Evolutionary conservation across 2,797 vertebrate genomes (phyloP).

Genomic region (Macrochelys suwanniensis): DNA sequence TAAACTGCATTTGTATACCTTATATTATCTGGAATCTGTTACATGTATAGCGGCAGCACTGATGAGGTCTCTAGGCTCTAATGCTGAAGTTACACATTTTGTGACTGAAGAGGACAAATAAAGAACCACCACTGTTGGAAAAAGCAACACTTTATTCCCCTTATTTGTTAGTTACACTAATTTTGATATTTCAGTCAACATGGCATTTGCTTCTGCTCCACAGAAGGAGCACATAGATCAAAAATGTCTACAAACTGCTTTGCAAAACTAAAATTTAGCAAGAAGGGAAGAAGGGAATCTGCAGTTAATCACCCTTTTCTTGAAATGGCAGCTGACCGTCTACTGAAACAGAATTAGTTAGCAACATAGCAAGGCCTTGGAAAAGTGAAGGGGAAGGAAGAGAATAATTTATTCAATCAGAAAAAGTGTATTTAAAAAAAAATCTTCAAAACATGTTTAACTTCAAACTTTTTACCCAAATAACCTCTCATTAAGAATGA

Average conservation of each 20-base stretch:
- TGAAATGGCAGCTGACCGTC: neutral
- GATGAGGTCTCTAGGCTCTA: constrained; percentile 4
- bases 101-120: constrained; percentile 32
- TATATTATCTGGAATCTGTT: constrained; percentile 15
- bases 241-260: neutral
- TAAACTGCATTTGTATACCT: constrained; percentile 24
- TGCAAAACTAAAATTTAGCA: constrained; percentile 32
- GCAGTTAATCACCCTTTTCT: neutral
- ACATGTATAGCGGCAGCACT: neutral
- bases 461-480: neutral
- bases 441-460: neutral
- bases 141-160: neutral
- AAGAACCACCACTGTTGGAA: neutral
- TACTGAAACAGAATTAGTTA: constrained; percentile 28
- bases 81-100: constrained; percentile 30
- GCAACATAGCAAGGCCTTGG: neutral
- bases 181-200: constrained; percentile 36
- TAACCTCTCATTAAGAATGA: constrained; percentile 7
- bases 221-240: neutral
- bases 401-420: neutral
- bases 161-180: constrained; percentile 18
- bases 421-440: neutral
- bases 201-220: constrained; percentile 20
- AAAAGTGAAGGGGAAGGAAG: neutral
- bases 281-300: neutral